Percentiles rank a stretch among this genome's conserved stretches.
phyloP scores from a whole-genome alignment of 2,113 vertebrate genomes.

The Rhagologus leucostigma region DNA sequence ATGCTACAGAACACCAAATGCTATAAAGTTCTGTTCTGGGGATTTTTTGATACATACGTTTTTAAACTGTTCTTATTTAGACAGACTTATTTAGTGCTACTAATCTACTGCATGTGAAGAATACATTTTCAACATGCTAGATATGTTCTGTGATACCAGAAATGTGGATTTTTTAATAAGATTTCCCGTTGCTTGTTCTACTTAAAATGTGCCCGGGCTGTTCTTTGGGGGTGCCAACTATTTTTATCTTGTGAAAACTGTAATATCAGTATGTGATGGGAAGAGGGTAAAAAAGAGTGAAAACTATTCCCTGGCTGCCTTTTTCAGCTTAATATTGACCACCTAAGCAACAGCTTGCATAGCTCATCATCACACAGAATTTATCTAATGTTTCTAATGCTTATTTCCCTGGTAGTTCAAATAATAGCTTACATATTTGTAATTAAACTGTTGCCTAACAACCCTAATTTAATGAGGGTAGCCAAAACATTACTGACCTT shows the following conservation, averaged over 20 bases:
- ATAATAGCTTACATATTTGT: background rate
- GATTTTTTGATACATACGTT: background rate
- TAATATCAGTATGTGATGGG: rapidly evolving
- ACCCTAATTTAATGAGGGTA: background rate
- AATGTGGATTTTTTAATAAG: background rate
- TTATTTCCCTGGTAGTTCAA: background rate
- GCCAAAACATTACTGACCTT: background rate
- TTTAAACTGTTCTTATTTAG: background rate
- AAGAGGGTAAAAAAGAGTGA: background rate
- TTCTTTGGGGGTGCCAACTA: background rate
- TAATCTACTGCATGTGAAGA: background rate
- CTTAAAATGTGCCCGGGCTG: background rate
- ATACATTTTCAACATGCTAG: background rate
- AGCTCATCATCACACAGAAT: background rate
- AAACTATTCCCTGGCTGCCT: background rate
- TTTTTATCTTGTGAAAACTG: background rate
- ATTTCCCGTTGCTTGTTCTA: background rate
- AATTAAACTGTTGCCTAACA: background rate
- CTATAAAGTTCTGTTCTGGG: background rate
- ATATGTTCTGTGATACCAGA: background rate
- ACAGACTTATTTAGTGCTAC: background rate
- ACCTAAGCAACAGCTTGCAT: background rate
- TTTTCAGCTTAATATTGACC: background rate
- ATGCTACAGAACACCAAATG: background rate
- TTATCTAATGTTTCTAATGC: background rate